A percentile compares a stretch with the other conserved stretches of the same genome.
phyloP scores from a whole-genome alignment of 2,113 vertebrate species.

The Oriolus oriolus region DNA sequence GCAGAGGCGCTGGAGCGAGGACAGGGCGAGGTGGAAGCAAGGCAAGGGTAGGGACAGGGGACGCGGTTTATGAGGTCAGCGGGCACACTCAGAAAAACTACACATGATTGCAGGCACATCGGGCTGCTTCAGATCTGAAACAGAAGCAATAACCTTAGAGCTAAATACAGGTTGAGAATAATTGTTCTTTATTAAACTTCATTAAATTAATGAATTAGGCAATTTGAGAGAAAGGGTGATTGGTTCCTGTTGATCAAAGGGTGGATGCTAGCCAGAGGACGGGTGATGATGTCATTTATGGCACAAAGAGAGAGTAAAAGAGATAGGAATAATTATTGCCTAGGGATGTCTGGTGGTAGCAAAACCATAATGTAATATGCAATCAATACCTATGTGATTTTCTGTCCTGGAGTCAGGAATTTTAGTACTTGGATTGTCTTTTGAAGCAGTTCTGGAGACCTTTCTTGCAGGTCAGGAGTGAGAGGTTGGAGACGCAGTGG shows the following conservation, averaged over 20 bases:
- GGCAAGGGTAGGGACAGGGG: conserved; percentile 16
- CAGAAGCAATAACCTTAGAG: conserved; percentile 33
- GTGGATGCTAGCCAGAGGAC: background rate
- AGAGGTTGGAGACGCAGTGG: background rate
- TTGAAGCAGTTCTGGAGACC: background rate
- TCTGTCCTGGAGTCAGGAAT: background rate
- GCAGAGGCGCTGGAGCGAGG: rapidly evolving
- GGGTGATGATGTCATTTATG: conserved; percentile 23
- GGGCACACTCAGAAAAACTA: background rate
- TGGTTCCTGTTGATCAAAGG: conserved; percentile 22
- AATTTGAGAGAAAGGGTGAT: conserved; percentile 4
- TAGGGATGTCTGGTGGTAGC: background rate
- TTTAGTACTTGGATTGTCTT: background rate
- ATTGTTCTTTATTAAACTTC: conserved; percentile 37
- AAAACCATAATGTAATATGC: background rate
- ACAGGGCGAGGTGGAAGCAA: background rate
- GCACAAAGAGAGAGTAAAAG: background rate
- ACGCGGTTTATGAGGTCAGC: background rate
- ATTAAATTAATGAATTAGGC: conserved; percentile 23
- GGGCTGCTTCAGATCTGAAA: conserved; percentile 28
- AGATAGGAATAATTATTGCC: conserved; percentile 2
- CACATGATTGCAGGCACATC: background rate
- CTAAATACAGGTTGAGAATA: conserved; percentile 35
- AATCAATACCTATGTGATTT: background rate
- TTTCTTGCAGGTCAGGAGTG: background rate